Evolutionary conservation across 2,888 invertebrate species (phyloP).

Genomic region (Lysandra coridon): DNA sequence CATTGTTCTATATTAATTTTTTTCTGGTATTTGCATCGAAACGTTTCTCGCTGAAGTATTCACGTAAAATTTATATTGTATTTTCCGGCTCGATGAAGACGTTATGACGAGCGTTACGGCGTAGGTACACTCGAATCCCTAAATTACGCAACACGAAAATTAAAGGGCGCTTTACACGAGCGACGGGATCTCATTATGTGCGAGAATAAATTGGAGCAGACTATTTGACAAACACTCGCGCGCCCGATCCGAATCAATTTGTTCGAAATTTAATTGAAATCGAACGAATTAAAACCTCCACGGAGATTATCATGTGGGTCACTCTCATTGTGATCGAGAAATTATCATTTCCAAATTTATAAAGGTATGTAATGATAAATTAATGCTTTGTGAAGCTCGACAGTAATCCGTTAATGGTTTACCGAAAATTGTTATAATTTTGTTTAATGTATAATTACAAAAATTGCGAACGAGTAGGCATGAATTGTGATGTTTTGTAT

Average conservation of each 20-base stretch:
- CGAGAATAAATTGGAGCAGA: conserved; percentile 70
- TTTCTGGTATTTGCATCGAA: no score
- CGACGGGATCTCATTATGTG: conserved; percentile 70
- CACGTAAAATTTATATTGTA: neutral
- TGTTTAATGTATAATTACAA: neutral
- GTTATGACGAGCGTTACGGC: conserved; percentile 38
- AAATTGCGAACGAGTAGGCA: no score
- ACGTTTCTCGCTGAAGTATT: neutral
- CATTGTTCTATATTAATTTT: no score
- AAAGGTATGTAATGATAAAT: neutral
- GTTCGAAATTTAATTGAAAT: conserved; percentile 75
- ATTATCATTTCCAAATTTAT: conserved; percentile 29
- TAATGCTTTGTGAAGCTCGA: neutral
- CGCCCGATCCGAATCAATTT: conserved; percentile 70
- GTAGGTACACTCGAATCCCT: conserved; percentile 40
- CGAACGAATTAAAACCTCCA: conserved; percentile 66
- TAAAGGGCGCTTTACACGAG: conserved; percentile 63
- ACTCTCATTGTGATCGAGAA: conserved; percentile 13
- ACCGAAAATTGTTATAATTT: neutral
- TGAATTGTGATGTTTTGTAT: no score
- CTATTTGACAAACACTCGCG: conserved; percentile 77
- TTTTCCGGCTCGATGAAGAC: neutral
- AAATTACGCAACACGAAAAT: conserved; percentile 61
- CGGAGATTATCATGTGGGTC: conserved; percentile 53
- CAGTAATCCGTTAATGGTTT: neutral